Percentiles rank a stretch among this genome's conserved stretches.
Conservation (phyloP, 1,140 invertebrate species). For the Halesus radiatus region DNA sequence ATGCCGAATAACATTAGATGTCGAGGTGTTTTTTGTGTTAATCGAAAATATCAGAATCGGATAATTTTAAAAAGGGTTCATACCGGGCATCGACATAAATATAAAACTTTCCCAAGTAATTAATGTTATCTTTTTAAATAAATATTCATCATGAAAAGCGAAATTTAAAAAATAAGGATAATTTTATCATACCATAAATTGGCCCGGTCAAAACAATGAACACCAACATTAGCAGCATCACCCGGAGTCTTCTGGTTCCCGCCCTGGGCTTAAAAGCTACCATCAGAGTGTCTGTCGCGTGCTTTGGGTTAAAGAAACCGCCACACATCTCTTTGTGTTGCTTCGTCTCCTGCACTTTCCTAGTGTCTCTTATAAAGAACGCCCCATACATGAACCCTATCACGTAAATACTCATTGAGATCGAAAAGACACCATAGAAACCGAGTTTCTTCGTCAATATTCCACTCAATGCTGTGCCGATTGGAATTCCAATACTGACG, state of each 20-base stretch:
- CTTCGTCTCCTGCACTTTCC: conserved; percentile 60
- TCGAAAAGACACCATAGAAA: conserved; percentile 67
- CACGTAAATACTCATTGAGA: conserved; percentile 62
- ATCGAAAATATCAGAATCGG: too few relatives aligned
- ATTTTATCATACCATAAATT: conserved; percentile 60
- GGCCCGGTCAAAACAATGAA: conserved; percentile 69
- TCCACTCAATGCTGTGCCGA: conserved; percentile 67
- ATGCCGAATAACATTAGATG: too few relatives aligned
- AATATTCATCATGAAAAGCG: too few relatives aligned
- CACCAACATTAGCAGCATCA: conserved; percentile 65
- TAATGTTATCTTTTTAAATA: too few relatives aligned
- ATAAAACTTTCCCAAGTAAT: too few relatives aligned
- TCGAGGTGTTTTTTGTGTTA: too few relatives aligned
- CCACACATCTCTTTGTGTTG: conserved; percentile 61
- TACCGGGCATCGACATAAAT: too few relatives aligned
- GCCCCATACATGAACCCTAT: conserved; percentile 64
- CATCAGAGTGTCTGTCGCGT: conserved; percentile 66
- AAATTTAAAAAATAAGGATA: conserved; percentile 18
- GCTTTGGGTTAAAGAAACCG: conserved; percentile 66
- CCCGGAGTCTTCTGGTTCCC: conserved; percentile 62
- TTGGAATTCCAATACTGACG: conserved; percentile 66
- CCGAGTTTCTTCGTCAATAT: conserved; percentile 65
- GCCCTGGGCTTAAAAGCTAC: conserved; percentile 64
- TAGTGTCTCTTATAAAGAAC: conserved; percentile 62
- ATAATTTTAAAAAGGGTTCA: too few relatives aligned